Base-by-base conservation (phyloP, 2,113 vertebrate genomes). In the Atractosteus spatula region DNA sequence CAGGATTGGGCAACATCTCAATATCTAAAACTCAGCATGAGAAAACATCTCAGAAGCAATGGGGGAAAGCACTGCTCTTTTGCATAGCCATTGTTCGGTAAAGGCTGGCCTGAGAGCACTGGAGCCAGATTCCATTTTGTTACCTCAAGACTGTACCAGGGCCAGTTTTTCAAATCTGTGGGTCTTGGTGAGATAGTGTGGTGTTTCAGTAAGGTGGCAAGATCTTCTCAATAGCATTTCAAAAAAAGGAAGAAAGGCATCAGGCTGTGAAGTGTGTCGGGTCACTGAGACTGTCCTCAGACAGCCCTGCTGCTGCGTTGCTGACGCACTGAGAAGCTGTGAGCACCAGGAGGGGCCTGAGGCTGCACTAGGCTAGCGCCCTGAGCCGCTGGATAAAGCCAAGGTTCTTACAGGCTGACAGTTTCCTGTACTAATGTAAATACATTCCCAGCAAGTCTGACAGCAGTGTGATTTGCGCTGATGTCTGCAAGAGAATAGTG, bases 391-490 rank as follows among this genome's bases (percentile, higher is more conserved):
- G 7, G 56, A n/a, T 59, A 12, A 13, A n/a, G 11, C 14, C 14
- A n/a, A 59, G 56, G 56, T 59, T 59, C 56, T n/a, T 12, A 8
- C 56, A 59, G 56, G 56, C 56, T 59, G 56, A 59, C 56, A 59
- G 56, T 59, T 59, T 59, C 56, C 56, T 59, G 56, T 68, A 16
- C 47, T 54, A 68, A 54, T 68, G 10, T 29, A 41, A 67, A 55
- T 68, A 13, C 47, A 10, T 41, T 68, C 47, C 66, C 66, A 14
- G 47, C n/a, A 12, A 45, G 45, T 10, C 8, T 41, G 47, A 41
- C 66, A 55, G 66, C 16, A 51, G 45, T 68, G 47, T 41, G 45
- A 59, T 14, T n/a, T 12, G 13, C 14, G 12, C 56, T 59, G 56
- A 13, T 59, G 56, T 59, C 56, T 59, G 7, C 7, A 12, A n/a